These are phyloP conservation scores for Barypeithes pellucidus DNA, from an alignment of 2,888 invertebrate genomes.

Conservation along the genomic window DNA sequence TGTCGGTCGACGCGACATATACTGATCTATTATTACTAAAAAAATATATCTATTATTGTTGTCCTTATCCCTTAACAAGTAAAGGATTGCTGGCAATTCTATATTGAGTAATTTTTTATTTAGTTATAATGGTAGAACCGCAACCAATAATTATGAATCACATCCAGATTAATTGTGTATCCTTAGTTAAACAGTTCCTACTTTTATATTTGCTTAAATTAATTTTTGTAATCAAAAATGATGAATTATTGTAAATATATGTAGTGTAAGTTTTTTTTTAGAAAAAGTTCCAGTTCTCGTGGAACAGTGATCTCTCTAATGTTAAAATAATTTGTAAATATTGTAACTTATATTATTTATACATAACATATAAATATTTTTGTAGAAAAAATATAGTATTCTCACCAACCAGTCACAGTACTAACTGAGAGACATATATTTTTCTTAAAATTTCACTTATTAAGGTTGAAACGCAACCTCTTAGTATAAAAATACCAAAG, in stretches of 20 bases:
- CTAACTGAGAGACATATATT: constrained; percentile 55
- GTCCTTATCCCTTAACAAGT: constrained; percentile 13
- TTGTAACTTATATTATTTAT: constrained; percentile 56
- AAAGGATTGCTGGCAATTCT: constrained; percentile 40
- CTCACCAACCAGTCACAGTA: constrained; percentile 53
- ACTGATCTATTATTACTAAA: constrained; percentile 28
- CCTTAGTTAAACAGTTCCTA: constrained; percentile 56
- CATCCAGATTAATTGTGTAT: constrained; percentile 45
- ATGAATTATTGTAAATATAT: constrained; percentile 55
- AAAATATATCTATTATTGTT: constrained; percentile 17
- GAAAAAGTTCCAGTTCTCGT: constrained; percentile 53
- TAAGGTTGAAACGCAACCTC: constrained; percentile 40
- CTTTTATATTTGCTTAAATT: constrained; percentile 54
- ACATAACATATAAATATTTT: constrained; percentile 56
- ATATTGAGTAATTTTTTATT: constrained; percentile 22
- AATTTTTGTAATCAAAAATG: constrained; percentile 52
- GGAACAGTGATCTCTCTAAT: constrained; percentile 60
- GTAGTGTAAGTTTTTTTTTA: constrained; percentile 54
- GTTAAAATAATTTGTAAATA: constrained; percentile 61
- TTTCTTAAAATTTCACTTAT: constrained; percentile 56
- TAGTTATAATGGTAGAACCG: constrained; percentile 20
- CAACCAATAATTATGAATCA: constrained; percentile 33
- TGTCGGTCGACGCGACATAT: neutral
- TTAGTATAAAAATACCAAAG: constrained; percentile 38
- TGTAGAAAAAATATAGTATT: constrained; percentile 55